phyloP scores from a whole-genome alignment of 2,113 vertebrate genomes.

The Bubo scandiacus region DNA sequence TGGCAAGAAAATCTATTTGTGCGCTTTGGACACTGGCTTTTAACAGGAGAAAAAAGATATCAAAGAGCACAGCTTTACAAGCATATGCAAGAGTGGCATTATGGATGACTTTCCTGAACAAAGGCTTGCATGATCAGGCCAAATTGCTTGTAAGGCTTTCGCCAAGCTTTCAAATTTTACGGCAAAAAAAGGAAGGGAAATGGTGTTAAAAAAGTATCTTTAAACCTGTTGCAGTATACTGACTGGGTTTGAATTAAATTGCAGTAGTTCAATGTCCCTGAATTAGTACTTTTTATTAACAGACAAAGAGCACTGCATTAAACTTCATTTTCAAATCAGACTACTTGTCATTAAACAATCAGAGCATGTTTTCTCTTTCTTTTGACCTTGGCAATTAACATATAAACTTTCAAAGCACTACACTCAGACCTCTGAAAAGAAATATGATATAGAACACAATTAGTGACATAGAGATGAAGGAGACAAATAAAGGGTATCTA shows the following conservation, averaged over 20 bases:
- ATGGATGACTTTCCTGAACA: neutral
- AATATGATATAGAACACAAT: constrained; percentile 73
- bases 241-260: neutral
- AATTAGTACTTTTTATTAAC: constrained; percentile 14
- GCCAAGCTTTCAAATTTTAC: neutral
- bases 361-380: constrained; percentile 53
- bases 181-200: neutral
- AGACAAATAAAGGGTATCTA: constrained; percentile 62
- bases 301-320: neutral
- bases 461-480: constrained; percentile 64
- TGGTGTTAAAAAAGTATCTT: neutral
- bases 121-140: neutral
- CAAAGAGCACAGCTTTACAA: neutral
- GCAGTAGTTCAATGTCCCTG: neutral
- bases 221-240: neutral
- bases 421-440: constrained; percentile 64
- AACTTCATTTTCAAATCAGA: constrained; percentile 1
- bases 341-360: constrained; percentile 19
- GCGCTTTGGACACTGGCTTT: neutral
- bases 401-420: constrained; percentile 71
- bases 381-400: constrained; percentile 76
- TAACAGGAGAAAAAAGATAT: neutral
- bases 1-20: neutral
- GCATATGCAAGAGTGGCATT: neutral
- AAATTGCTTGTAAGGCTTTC: neutral